Percentiles rank a stretch among this genome's conserved stretches.
These are phyloP conservation scores for Engystomops pustulosus DNA, from an alignment of 2,113 vertebrate species.

Conservation along the genomic window DNA sequence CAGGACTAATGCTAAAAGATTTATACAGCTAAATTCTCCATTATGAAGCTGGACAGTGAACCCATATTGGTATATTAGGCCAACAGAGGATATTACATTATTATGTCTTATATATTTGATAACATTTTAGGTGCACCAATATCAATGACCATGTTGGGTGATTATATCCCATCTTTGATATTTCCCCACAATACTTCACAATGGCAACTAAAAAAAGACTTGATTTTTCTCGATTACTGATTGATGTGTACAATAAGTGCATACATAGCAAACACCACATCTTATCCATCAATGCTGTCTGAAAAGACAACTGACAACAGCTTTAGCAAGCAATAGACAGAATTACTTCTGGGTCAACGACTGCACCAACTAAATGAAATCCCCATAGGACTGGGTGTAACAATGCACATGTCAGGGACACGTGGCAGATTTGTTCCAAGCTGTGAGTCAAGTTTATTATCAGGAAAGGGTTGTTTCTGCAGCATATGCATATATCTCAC, in stretches of 20 bases:
- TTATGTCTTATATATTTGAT: neutral
- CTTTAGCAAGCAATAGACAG: neutral
- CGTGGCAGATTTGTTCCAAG: neutral
- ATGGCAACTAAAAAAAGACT: neutral
- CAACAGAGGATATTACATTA: neutral
- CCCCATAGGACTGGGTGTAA: neutral
- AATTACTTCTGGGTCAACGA: neutral
- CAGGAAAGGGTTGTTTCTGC: neutral
- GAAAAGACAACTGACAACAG: neutral
- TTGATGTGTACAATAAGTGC: neutral
- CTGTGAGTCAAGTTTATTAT: neutral
- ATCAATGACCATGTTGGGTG: neutral
- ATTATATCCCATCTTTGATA: neutral
- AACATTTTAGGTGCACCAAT: neutral
- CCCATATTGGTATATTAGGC: neutral
- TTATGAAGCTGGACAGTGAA: neutral
- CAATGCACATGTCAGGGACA: neutral
- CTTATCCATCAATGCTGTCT: neutral
- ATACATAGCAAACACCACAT: neutral
- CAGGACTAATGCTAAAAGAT: neutral
- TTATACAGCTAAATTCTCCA: neutral
- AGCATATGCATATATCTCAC: neutral
- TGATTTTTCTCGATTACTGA: too few species aligned
- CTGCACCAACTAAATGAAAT: neutral
- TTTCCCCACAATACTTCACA: neutral